phyloP scores from a whole-genome alignment of 1,140 invertebrate species.

The Stenopsyche tienmushanensis region DNA sequence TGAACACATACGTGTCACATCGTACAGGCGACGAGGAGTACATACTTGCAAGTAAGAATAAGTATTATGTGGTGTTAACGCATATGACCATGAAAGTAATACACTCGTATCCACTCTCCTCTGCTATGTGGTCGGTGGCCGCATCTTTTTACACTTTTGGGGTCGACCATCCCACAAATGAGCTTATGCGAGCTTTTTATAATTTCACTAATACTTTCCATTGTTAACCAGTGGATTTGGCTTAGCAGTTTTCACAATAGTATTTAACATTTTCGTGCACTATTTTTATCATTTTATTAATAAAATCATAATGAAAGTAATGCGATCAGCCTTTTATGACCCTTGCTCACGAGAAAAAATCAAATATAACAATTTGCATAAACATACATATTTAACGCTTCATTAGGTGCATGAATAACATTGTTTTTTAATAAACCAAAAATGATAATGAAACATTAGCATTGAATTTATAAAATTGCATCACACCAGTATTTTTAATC shows the following conservation, averaged over 20 bases:
- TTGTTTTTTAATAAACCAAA: no score
- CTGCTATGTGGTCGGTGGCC: conserved; percentile 19
- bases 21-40: conserved; percentile 41
- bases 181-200: not conserved
- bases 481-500: no score
- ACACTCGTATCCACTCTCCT: conserved; percentile 37
- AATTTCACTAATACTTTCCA: not conserved
- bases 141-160: conserved; percentile 14
- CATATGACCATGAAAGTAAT: no score
- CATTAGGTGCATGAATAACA: no score
- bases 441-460: no score
- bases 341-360: no score
- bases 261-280: not conserved
- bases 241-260: conserved; percentile 1
- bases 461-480: no score
- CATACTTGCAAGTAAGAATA: conserved; percentile 41
- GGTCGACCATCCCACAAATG: conserved; percentile 10
- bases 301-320: conserved; percentile 12
- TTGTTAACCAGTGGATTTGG: conserved; percentile 8
- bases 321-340: no score
- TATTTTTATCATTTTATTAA: conserved; percentile 4
- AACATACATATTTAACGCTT: no score
- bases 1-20: conserved; percentile 38
- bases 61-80: conserved; percentile 37
- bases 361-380: no score